Evolutionary conservation across 2,888 invertebrate species (phyloP).

Genomic region (Epiblema foenella): DNA sequence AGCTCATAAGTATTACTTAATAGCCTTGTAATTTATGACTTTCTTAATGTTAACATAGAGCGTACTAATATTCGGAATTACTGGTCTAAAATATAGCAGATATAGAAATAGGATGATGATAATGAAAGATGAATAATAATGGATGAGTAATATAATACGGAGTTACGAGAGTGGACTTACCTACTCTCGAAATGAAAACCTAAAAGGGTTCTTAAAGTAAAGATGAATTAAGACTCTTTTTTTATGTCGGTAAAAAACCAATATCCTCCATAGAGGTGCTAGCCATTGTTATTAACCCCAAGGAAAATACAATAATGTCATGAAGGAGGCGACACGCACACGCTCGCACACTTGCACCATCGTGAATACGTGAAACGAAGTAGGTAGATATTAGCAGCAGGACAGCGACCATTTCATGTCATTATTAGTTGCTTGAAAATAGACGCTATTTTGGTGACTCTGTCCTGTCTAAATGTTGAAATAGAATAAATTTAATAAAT

Average conservation of each 20-base stretch:
- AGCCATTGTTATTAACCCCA: slow-evolving; percentile 40
- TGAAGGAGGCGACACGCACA: slow-evolving; percentile 72
- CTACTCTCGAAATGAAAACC: no score
- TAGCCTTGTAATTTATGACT: neutral
- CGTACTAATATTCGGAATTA: neutral
- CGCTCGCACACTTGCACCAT: slow-evolving; percentile 59
- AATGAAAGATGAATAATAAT: neutral
- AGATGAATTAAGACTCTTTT: no score
- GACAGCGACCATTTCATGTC: neutral
- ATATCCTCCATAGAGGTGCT: neutral
- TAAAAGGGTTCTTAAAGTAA: no score
- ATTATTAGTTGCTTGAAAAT: slow-evolving; percentile 2
- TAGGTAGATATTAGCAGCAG: slow-evolving; percentile 16
- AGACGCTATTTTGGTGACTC: no score
- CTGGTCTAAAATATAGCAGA: neutral
- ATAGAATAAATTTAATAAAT: no score
- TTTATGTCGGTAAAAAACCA: neutral
- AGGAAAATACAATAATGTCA: slow-evolving; percentile 82
- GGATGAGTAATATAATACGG: no score
- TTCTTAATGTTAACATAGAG: neutral
- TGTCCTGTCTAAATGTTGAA: no score
- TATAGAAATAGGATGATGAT: neutral
- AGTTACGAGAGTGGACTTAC: no score
- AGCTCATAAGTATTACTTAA: no score
- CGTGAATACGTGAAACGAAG: slow-evolving; percentile 41